phyloP scores from a whole-genome alignment of 2,888 invertebrate species.

The Hymenopus coronatus region DNA sequence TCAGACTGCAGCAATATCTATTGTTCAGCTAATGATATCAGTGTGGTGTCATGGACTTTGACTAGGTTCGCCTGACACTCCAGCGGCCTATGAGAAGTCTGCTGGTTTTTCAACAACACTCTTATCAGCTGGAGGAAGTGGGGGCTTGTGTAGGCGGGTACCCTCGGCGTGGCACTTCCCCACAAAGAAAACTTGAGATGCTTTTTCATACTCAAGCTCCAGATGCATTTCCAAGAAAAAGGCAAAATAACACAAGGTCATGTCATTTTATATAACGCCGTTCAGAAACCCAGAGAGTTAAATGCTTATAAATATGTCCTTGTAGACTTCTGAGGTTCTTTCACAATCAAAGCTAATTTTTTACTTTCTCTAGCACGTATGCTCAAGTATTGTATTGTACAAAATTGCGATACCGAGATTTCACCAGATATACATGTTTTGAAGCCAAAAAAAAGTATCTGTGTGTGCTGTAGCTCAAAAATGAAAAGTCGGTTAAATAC shows the following conservation, averaged over 20 bases:
- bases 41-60: background rate
- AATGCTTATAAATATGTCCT: too few species aligned
- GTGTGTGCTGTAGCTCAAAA: too few species aligned
- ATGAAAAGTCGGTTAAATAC: too few species aligned
- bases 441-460: too few species aligned
- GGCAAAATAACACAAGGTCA: background rate
- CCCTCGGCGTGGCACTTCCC: background rate
- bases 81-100: background rate
- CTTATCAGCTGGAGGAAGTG: background rate
- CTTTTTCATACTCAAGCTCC: background rate
- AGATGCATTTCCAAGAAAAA: background rate
- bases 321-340: too few species aligned
- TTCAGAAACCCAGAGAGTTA: background rate
- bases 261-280: too few species aligned
- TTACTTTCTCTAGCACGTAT: too few species aligned
- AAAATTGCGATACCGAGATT: too few species aligned
- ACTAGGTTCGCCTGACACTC: background rate
- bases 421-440: too few species aligned
- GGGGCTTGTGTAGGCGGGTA: background rate
- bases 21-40: background rate
- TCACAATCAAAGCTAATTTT: too few species aligned
- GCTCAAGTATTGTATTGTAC: too few species aligned
- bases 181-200: background rate
- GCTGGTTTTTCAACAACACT: background rate
- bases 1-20: background rate